These are phyloP conservation scores for Parazoanthus atlanticus DNA, from an alignment of 92 coral and sea anemone genomes.

Conservation along the genomic window DNA sequence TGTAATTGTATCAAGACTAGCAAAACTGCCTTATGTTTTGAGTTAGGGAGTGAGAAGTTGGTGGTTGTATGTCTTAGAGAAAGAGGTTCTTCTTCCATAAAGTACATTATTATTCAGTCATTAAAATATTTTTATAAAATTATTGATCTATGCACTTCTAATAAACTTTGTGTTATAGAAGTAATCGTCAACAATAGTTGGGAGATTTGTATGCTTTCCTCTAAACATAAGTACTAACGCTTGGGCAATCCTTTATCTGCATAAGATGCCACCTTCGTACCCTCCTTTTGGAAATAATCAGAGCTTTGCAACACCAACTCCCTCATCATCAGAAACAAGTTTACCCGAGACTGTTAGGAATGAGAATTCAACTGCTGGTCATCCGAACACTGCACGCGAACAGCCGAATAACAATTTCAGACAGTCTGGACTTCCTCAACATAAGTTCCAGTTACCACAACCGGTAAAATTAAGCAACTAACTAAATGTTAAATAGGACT, in stretches of 20 bases:
- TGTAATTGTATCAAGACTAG: too few species aligned
- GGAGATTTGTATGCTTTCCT: too few species aligned
- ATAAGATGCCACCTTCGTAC: conserved; percentile 25
- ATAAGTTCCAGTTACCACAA: conserved; percentile 48
- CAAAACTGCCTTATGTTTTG: too few species aligned
- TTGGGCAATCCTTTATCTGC: conserved; percentile 24
- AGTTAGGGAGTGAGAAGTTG: too few species aligned
- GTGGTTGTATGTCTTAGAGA: too few species aligned
- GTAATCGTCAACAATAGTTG: not conserved
- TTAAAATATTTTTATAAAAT: too few species aligned
- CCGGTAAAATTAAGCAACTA: conserved; percentile 23
- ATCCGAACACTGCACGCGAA: conserved; percentile 5
- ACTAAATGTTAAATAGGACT: not conserved
- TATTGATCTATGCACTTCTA: too few species aligned
- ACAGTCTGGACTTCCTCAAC: conserved; percentile 32
- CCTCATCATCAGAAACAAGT: conserved; percentile 33
- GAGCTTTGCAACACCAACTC: conserved; percentile 46
- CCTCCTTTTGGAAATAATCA: conserved; percentile 42
- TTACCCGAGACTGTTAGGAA: conserved; percentile 39
- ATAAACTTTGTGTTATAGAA: not conserved
- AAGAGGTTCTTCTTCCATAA: too few species aligned
- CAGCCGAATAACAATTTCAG: conserved; percentile 32
- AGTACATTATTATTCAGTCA: too few species aligned
- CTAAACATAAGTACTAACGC: not conserved
- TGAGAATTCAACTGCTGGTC: conserved; percentile 34